phyloP scores from a whole-genome alignment of 2,888 invertebrate genomes.

The Chrysopilus asiliformis region DNA sequence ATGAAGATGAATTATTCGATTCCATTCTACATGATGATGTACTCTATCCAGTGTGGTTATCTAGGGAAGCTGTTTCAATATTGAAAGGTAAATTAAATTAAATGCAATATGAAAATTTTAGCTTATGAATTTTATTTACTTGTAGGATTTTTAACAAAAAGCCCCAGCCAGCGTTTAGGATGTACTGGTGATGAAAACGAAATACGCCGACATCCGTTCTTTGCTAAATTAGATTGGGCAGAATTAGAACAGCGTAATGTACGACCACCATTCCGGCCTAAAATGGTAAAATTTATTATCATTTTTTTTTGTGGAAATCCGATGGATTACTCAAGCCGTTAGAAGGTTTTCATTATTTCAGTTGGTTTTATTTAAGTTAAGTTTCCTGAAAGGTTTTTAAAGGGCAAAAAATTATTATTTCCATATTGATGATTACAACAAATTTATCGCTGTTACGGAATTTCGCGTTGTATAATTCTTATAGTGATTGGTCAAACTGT shows the following conservation, averaged over 20 bases:
- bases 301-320: too few species aligned
- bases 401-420: too few species aligned
- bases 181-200: constrained; percentile 58
- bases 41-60: constrained; percentile 93
- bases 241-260: constrained; percentile 80
- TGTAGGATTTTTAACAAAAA: constrained; percentile 91
- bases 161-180: constrained; percentile 84
- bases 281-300: constrained; percentile 93
- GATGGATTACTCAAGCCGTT: too few species aligned
- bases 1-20: constrained; percentile 98
- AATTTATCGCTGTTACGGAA: too few species aligned
- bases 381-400: too few species aligned
- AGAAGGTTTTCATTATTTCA: too few species aligned
- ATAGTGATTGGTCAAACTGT: too few species aligned
- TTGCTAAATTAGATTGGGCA: constrained; percentile 94
- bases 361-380: too few species aligned
- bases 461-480: too few species aligned
- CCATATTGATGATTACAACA: too few species aligned
- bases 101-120: too few species aligned
- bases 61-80: constrained; percentile 80
- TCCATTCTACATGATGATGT: constrained; percentile 98
- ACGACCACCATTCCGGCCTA: constrained; percentile 95
- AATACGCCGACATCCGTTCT: constrained; percentile 82
- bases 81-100: too few species aligned
- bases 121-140: constrained; percentile 2